Conservation (phyloP, 2,113 vertebrate species). For the Verasper variegatus region DNA sequence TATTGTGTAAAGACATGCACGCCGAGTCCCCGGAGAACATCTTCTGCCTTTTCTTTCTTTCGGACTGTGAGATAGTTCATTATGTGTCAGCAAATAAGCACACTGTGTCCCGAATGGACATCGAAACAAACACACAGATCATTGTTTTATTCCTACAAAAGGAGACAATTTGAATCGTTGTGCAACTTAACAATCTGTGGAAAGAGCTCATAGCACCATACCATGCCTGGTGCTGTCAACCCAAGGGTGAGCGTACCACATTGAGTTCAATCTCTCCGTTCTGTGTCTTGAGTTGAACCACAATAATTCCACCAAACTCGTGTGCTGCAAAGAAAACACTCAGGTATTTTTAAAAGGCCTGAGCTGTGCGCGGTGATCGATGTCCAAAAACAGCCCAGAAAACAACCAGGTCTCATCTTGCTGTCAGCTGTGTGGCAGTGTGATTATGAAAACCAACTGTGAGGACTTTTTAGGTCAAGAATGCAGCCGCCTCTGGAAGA, state of each 20-base stretch:
- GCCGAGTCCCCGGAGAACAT: conserved; percentile 30
- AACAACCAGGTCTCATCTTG: conserved; percentile 56
- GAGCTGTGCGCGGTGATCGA: conserved; percentile 29
- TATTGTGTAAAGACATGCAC: conserved; percentile 12
- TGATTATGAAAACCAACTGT: conserved; percentile 79
- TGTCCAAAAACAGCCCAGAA: conserved; percentile 26
- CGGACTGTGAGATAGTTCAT: conserved; percentile 18
- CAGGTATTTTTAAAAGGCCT: not conserved
- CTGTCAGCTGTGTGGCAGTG: conserved; percentile 68
- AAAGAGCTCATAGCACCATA: conserved; percentile 20
- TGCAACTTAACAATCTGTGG: conserved; percentile 14
- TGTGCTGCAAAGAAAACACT: conserved; percentile 11
- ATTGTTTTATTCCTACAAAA: conserved; percentile 19
- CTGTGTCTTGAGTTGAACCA: not conserved
- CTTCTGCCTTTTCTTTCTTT: conserved; percentile 48
- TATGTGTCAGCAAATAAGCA: conserved; percentile 14
- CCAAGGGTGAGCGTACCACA: not conserved
- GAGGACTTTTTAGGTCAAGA: conserved; percentile 76
- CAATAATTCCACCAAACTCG: not conserved
- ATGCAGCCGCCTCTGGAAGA: conserved; percentile 68
- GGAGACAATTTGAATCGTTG: conserved; percentile 31
- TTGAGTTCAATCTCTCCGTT: not conserved
- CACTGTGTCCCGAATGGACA: not conserved
- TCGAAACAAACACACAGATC: conserved; percentile 14
- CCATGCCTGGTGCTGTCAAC: not conserved